phyloP scores from a whole-genome alignment of 2,888 invertebrate genomes.

The Polydesmus complanatus region DNA sequence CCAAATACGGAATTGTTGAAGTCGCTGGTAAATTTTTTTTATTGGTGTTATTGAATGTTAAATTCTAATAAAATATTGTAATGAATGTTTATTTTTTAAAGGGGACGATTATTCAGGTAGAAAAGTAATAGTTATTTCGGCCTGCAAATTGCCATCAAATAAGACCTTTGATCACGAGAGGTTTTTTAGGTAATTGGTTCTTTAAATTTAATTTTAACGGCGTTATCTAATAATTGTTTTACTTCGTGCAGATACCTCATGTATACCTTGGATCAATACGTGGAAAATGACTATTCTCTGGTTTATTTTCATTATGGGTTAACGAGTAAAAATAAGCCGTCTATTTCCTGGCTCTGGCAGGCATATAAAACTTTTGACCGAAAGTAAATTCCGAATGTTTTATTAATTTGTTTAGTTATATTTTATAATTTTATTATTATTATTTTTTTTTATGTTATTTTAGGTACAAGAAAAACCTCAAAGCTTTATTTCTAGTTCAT shows the following conservation, averaged over 20 bases:
- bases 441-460: constrained; percentile 3
- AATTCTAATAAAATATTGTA: neutral
- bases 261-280: constrained; percentile 88
- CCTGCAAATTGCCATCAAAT: constrained; percentile 71
- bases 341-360: constrained; percentile 88
- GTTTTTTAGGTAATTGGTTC: constrained; percentile 48
- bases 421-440: constrained; percentile 14
- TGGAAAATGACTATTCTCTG: constrained; percentile 95
- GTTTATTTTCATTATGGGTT: constrained; percentile 97
- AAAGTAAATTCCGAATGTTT: constrained; percentile 44
- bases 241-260: constrained; percentile 60
- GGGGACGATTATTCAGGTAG: constrained; percentile 70
- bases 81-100: constrained; percentile 18
- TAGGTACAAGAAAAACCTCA: constrained; percentile 92
- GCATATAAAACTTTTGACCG: constrained; percentile 95
- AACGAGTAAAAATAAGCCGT: constrained; percentile 88
- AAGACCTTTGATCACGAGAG: constrained; percentile 59
- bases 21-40: constrained; percentile 48
- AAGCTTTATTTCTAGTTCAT: constrained; percentile 94
- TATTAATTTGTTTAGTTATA: constrained; percentile 2
- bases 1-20: constrained; percentile 61
- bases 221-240: no score
- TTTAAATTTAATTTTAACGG: constrained; percentile 8
- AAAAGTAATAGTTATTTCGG: constrained; percentile 90
- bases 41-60: neutral